Evolutionary conservation across 2,797 vertebrate genomes (phyloP).

Genomic region (Myoxocephalus aenaeus): DNA sequence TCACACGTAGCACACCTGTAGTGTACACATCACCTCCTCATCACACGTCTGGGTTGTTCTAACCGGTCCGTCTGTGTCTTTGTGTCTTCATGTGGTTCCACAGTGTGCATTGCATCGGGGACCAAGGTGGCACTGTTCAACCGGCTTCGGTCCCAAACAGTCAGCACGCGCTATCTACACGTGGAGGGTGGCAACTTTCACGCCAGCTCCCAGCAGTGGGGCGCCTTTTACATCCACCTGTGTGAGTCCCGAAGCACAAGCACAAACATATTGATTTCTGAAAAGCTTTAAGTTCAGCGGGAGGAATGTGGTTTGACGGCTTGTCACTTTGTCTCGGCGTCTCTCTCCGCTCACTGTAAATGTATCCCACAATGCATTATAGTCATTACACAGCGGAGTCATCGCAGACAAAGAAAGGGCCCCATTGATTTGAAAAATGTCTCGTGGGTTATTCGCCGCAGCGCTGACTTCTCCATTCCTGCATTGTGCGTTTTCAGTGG

Average conservation of each 20-base stretch:
- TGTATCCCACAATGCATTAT: background rate
- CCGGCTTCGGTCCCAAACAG: conserved; percentile 97
- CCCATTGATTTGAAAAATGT: background rate
- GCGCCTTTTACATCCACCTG: conserved; percentile 98
- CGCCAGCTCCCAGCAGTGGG: conserved; percentile 99
- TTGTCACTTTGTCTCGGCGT: background rate
- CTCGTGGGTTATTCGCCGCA: background rate
- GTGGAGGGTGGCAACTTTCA: conserved; percentile 99
- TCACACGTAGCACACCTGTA: background rate
- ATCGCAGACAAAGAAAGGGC: conserved; percentile 1
- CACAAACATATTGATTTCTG: no score
- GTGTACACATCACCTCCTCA: no score
- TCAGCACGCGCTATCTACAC: conserved; percentile 98
- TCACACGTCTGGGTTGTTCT: no score
- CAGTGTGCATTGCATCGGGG: conserved; percentile 98
- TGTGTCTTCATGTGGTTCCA: background rate
- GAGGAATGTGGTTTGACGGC: conserved; percentile 5
- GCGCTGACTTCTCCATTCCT: conserved; percentile 11
- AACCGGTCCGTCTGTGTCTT: conserved; percentile 29
- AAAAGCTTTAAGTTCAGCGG: background rate
- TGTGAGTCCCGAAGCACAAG: conserved; percentile 83
- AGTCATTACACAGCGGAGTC: conserved; percentile 22
- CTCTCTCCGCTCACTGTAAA: background rate
- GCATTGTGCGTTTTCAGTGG: conserved; percentile 84
- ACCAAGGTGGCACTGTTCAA: conserved; percentile 99